Conservation (phyloP, 2,113 vertebrate species). For the Corydoras maculifer region DNA sequence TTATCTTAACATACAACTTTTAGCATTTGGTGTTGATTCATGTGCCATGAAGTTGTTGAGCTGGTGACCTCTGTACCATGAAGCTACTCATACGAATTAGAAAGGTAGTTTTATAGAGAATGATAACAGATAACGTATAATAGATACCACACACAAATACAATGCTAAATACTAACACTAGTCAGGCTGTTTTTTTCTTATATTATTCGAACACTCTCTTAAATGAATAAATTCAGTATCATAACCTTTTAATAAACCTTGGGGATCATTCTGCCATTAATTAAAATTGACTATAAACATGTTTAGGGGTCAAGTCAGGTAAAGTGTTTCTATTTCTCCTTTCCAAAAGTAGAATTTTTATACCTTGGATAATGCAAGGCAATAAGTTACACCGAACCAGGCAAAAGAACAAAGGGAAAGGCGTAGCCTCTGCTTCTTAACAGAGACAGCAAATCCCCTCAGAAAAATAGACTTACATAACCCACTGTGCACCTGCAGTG, state of each 20-base stretch:
- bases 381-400: slow-evolving; percentile 38
- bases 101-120: no score
- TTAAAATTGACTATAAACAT: not conserved
- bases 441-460: slow-evolving; percentile 48
- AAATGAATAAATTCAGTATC: no score
- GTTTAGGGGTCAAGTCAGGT: slow-evolving; percentile 31
- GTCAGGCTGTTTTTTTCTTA: no score
- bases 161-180: no score
- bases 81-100: no score
- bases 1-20: no score
- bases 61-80: no score
- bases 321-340: slow-evolving; percentile 17
- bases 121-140: no score
- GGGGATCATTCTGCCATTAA: slow-evolving; percentile 3
- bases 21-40: no score
- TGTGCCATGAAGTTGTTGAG: no score
- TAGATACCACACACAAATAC: no score
- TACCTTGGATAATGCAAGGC: slow-evolving; percentile 34
- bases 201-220: no score
- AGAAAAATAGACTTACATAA: slow-evolving; percentile 50
- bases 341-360: slow-evolving; percentile 23
- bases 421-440: slow-evolving; percentile 40
- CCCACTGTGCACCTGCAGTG: slow-evolving; percentile 39
- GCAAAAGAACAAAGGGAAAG: slow-evolving; percentile 45
- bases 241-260: not conserved